phyloP scores from a whole-genome alignment of 2,888 invertebrate species.

The Melanchra persicariae region DNA sequence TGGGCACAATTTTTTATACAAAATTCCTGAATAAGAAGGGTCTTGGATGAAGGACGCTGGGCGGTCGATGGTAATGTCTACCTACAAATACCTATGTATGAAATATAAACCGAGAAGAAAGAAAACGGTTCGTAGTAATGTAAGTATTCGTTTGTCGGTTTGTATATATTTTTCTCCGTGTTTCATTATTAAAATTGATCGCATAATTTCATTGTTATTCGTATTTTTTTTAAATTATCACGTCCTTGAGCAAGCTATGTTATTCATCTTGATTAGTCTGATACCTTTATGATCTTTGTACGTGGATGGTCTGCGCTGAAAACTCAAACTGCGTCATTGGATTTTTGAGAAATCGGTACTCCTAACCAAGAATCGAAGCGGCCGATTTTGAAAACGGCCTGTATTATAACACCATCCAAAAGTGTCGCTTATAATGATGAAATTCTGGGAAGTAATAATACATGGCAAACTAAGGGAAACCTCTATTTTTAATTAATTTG shows the following conservation, averaged over 20 bases:
- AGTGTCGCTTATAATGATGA: too few species aligned
- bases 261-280: too few species aligned
- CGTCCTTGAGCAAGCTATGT: too few species aligned
- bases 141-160: background rate
- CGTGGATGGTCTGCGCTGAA: too few species aligned
- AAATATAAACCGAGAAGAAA: background rate
- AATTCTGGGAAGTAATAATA: too few species aligned
- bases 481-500: too few species aligned
- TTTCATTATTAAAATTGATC: background rate
- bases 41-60: conserved; percentile 26
- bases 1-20: conserved; percentile 51
- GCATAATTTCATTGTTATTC: background rate
- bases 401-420: too few species aligned
- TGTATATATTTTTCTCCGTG: background rate
- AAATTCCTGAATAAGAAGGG: conserved; percentile 56
- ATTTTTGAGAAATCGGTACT: too few species aligned
- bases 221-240: background rate
- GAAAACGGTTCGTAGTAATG: background rate
- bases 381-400: too few species aligned
- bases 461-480: too few species aligned
- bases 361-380: too few species aligned
- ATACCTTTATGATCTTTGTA: background rate
- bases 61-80: conserved; percentile 18
- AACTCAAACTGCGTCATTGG: too few species aligned
- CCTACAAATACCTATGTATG: background rate